phyloP scores from a whole-genome alignment of 2,797 vertebrate genomes.

The Tympanoctomys barrerae region DNA sequence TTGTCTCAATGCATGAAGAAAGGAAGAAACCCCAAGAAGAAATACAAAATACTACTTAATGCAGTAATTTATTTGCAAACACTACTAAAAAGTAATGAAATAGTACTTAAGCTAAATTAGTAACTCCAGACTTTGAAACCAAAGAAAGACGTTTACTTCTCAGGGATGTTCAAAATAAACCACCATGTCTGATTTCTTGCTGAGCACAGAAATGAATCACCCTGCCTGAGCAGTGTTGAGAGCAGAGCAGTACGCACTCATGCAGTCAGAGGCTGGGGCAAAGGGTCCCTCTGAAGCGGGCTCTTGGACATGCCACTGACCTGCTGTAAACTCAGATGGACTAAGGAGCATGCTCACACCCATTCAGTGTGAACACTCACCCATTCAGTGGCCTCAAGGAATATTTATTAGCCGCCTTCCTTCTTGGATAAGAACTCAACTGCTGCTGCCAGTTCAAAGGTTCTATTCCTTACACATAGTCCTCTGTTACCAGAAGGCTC shows the following conservation, averaged over 20 bases:
- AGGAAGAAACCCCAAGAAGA: constrained; percentile 66
- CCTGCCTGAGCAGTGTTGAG: background rate
- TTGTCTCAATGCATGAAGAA: constrained; percentile 36
- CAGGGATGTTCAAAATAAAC: constrained; percentile 68
- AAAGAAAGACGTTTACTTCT: constrained; percentile 67
- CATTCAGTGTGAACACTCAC: background rate
- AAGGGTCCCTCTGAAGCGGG: background rate
- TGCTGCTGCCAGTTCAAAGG: background rate
- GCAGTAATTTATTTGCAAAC: constrained; percentile 76
- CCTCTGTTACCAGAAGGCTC: background rate
- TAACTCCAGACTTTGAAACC: constrained; percentile 69
- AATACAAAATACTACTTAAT: constrained; percentile 70
- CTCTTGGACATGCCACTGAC: background rate
- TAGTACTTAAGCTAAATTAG: constrained; percentile 73
- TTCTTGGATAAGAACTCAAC: background rate
- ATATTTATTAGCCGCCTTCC: background rate
- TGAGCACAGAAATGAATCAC: constrained; percentile 28
- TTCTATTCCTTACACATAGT: background rate
- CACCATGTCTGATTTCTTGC: constrained; percentile 29
- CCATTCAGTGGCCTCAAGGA: background rate
- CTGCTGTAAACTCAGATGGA: background rate
- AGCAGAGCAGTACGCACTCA: background rate
- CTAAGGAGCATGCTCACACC: accelerated
- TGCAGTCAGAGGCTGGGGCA: background rate
- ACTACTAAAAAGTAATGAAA: constrained; percentile 68